Conservation (phyloP, 1,140 invertebrate species). For the Cryptotermes secundus region DNA sequence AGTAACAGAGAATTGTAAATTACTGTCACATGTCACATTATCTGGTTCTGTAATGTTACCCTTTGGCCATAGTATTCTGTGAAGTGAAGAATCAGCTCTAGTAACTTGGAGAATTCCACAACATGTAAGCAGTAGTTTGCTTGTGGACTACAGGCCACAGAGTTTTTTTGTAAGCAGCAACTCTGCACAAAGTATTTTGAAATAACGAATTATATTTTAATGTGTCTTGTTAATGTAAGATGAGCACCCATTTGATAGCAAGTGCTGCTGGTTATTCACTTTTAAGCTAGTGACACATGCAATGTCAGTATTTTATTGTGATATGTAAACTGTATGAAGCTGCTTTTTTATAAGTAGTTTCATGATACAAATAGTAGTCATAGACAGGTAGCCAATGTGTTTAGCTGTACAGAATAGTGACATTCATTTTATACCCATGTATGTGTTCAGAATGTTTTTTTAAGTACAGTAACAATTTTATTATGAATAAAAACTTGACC, state of each 20-base stretch:
- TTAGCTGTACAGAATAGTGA: slow-evolving; percentile 15
- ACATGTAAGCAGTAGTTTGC: background rate
- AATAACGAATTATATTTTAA: background rate
- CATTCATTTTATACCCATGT: slow-evolving; percentile 5
- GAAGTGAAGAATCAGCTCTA: background rate
- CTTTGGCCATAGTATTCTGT: background rate
- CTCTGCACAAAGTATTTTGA: slow-evolving; percentile 20
- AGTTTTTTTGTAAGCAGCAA: too few relatives aligned
- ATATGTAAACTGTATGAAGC: slow-evolving; percentile 12
- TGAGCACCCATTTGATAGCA: background rate
- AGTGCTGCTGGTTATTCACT: background rate
- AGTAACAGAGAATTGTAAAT: background rate
- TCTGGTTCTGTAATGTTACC: background rate
- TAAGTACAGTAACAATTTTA: slow-evolving; percentile 10
- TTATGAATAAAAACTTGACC: slow-evolving; percentile 5
- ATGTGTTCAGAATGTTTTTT: slow-evolving; percentile 20
- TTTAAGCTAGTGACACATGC: slow-evolving; percentile 21
- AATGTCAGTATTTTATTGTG: slow-evolving; percentile 29
- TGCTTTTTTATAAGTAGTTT: background rate
- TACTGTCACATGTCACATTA: background rate
- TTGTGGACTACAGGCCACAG: too few relatives aligned
- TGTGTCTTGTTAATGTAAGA: background rate
- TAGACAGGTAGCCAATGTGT: background rate
- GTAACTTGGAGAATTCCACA: background rate
- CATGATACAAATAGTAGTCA: slow-evolving; percentile 10